phyloP scores from a whole-genome alignment of 2,797 vertebrate genomes.

The Chanos chanos region DNA sequence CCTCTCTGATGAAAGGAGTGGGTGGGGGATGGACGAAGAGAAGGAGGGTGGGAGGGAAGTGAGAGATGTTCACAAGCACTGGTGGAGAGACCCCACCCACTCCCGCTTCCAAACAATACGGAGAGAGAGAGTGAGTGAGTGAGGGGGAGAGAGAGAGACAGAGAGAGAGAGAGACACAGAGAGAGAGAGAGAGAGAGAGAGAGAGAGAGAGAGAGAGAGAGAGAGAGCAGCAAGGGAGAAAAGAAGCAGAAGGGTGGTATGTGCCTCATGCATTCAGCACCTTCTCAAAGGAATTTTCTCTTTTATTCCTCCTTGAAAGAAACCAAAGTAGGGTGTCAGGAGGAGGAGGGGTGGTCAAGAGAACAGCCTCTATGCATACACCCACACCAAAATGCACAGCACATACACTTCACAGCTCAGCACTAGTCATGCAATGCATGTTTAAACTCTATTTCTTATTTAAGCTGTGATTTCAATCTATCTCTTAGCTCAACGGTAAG shows the following conservation, averaged over 20 bases:
- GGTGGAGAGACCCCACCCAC: slow-evolving; percentile 68
- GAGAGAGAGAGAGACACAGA: slow-evolving; percentile 30
- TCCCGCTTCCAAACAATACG: slow-evolving; percentile 68
- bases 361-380: slow-evolving; percentile 33
- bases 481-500: too few species aligned
- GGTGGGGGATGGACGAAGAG: slow-evolving; percentile 69
- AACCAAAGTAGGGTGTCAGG: slow-evolving; percentile 47
- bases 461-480: too few species aligned
- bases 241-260: slow-evolving; percentile 9
- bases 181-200: slow-evolving; percentile 29
- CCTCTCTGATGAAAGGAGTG: slow-evolving; percentile 77
- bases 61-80: slow-evolving; percentile 54
- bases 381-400: slow-evolving; percentile 30
- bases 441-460: too few species aligned
- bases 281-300: slow-evolving; percentile 63
- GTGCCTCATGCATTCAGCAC: slow-evolving; percentile 49
- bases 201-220: slow-evolving; percentile 31
- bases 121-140: slow-evolving; percentile 34
- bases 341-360: slow-evolving; percentile 21
- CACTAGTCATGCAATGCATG: neutral
- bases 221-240: neutral
- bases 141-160: slow-evolving; percentile 6
- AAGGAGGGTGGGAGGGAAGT: slow-evolving; percentile 33
- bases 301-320: slow-evolving; percentile 64
- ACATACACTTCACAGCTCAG: slow-evolving; percentile 28